These are phyloP conservation scores for Platysternon megacephalum DNA, from an alignment of 2,113 vertebrate species.

Conservation along the genomic window DNA sequence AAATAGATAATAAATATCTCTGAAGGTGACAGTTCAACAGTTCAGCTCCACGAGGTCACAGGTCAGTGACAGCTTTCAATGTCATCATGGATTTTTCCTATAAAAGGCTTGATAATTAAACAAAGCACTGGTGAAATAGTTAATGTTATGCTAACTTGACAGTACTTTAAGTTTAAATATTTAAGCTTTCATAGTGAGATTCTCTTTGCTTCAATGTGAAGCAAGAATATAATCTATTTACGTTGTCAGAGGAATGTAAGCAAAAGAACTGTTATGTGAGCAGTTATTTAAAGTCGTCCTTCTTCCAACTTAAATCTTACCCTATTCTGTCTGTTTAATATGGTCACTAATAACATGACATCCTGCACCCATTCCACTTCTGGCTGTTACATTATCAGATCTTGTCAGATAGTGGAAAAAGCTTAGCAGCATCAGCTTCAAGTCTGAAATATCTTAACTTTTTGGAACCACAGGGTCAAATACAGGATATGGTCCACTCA, in stretches of 20 bases:
- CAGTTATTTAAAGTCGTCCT: conserved; percentile 53
- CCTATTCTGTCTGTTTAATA: conserved; percentile 36
- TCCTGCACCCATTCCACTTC: conserved; percentile 62
- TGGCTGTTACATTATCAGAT: conserved; percentile 52
- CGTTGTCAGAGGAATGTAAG: background rate
- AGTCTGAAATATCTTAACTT: conserved; percentile 1
- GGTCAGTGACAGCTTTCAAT: background rate
- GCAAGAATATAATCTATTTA: background rate
- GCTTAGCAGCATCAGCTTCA: conserved; percentile 27
- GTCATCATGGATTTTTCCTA: background rate
- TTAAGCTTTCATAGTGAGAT: background rate
- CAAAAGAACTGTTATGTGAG: background rate
- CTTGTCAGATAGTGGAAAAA: conserved; percentile 54
- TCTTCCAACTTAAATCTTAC: conserved; percentile 15
- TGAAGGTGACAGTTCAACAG: background rate
- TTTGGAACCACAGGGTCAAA: conserved; percentile 39
- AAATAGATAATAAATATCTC: conserved; percentile 38
- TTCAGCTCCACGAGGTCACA: conserved; percentile 30
- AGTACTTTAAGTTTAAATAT: background rate
- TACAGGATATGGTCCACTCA: conserved; percentile 25
- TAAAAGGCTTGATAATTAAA: conserved; percentile 46
- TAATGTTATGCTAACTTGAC: background rate
- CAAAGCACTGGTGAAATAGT: background rate
- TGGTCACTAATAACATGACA: conserved; percentile 58
- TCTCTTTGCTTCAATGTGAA: background rate